Base-by-base conservation (phyloP, 1,140 invertebrate species). In the Aphelenchoides fujianensis region DNA sequence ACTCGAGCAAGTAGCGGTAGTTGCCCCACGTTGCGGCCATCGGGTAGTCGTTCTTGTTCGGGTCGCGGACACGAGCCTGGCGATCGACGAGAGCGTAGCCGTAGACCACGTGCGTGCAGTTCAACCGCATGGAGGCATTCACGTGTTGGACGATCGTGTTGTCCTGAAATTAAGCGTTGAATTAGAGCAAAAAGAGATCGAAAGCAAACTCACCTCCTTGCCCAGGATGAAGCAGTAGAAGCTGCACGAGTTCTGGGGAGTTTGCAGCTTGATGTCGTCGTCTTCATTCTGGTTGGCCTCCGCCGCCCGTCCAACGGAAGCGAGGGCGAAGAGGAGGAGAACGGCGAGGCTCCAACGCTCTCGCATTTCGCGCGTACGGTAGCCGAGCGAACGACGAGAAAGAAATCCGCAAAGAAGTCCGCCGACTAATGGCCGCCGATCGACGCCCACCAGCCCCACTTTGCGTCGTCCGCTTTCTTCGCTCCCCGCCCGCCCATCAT, bases 31-130 rank as follows among this genome's bases (percentile, higher is more conserved):
- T 19, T 41, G 32, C 36, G 32, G 16, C 63, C 16, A 66, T 12
- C 2, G 31, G 32, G 16, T 41, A 19, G 34, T 66, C 63, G 31
- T 66, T 66, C 0, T 34, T 16, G n/a, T 34, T 66, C 31, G 63
- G 63, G 53, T 30, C 36, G 32, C 66, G 16, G 66, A 68, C 16
- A 28, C 28, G 12, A n/a, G 31, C 16, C 16, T 64, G 2, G n/a
- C 31, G 52, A 63, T 63, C 48, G 35, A 68, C 35, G 16, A 63
- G 28, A 67, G 66, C 66, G 16, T 64, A 63, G 1, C 66, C 66
- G 34, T 68, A 68, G 31, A 68, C 48, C 16, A 68, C 7, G 34
- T 68, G 66, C 19, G 66, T 64, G 30, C 66, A 68, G 30, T 63
- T 63, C 12, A 68, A 0, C 1, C 66, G 23, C 12, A 7, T 12